A percentile compares a stretch with the other conserved stretches of the same genome.
These are phyloP conservation scores for Isichthys henryi DNA, from an alignment of 2,113 vertebrate genomes.

Conservation along the genomic window DNA sequence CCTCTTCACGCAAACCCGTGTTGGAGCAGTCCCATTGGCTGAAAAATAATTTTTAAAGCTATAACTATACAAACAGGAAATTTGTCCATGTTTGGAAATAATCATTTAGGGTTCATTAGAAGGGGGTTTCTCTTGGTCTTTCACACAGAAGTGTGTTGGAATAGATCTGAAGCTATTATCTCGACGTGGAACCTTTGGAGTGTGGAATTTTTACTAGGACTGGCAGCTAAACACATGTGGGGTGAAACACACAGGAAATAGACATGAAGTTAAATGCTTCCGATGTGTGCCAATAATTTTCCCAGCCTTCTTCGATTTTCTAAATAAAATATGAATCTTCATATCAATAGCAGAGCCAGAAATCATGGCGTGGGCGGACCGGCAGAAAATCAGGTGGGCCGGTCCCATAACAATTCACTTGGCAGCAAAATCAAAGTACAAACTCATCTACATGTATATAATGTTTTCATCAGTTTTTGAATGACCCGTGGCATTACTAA, in stretches of 20 bases:
- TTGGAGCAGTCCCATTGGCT: neutral
- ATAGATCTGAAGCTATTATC: neutral
- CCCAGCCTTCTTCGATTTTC: neutral
- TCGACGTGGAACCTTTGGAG: neutral
- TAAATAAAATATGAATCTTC: neutral
- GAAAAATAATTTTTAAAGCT: neutral
- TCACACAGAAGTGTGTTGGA: neutral
- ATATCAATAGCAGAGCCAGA: neutral
- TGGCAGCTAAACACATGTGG: neutral
- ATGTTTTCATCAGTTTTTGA: neutral
- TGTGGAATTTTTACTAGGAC: neutral
- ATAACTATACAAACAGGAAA: neutral
- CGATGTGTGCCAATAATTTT: neutral
- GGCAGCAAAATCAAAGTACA: neutral
- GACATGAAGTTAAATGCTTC: neutral
- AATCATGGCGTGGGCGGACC: neutral
- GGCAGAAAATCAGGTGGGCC: neutral
- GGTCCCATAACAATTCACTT: neutral
- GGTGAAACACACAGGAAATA: neutral
- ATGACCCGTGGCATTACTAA: neutral
- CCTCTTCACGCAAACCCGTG: neutral
- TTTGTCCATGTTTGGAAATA: neutral
- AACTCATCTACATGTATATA: neutral
- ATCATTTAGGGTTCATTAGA: neutral
- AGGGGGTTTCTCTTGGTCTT: neutral